Percentiles rank a stretch among this genome's conserved stretches.
phyloP scores from a whole-genome alignment of 2,113 vertebrate species.

The Pomatostomus ruficeps region DNA sequence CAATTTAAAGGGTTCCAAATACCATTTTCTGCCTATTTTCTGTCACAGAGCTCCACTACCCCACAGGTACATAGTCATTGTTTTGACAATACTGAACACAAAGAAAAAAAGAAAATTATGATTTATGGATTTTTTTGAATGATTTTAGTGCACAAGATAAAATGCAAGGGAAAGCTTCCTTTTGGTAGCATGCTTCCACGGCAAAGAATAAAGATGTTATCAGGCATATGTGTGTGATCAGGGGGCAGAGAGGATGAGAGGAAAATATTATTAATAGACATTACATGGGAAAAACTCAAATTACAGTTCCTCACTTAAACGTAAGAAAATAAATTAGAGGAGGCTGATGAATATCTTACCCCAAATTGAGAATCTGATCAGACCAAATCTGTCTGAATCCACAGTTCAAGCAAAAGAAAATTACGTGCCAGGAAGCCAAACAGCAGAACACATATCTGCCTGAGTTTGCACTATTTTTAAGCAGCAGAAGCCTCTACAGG shows the following conservation, averaged over 20 bases:
- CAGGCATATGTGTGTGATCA: background rate
- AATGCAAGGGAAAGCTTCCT: background rate
- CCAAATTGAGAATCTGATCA: background rate
- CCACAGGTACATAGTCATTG: background rate
- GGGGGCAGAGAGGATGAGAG: background rate
- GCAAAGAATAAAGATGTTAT: background rate
- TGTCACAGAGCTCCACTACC: background rate
- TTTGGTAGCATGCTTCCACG: background rate
- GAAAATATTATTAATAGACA: background rate
- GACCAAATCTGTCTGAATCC: background rate
- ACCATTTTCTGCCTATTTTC: background rate
- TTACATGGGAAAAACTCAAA: background rate
- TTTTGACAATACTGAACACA: background rate
- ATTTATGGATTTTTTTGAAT: background rate
- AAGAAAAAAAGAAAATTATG: background rate
- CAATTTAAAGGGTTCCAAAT: background rate
- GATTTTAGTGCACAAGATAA: background rate
- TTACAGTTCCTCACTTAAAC: background rate
- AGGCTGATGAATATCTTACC: background rate
- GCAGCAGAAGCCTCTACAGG: background rate
- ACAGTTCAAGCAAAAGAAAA: background rate
- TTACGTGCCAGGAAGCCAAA: background rate
- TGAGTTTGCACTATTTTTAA: background rate
- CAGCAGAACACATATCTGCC: background rate
- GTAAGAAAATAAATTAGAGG: background rate